Percentiles rank a stretch among this genome's conserved stretches.
Evolutionary conservation across 2,113 vertebrate genomes (phyloP).

Genomic region (Willisornis vidua): DNA sequence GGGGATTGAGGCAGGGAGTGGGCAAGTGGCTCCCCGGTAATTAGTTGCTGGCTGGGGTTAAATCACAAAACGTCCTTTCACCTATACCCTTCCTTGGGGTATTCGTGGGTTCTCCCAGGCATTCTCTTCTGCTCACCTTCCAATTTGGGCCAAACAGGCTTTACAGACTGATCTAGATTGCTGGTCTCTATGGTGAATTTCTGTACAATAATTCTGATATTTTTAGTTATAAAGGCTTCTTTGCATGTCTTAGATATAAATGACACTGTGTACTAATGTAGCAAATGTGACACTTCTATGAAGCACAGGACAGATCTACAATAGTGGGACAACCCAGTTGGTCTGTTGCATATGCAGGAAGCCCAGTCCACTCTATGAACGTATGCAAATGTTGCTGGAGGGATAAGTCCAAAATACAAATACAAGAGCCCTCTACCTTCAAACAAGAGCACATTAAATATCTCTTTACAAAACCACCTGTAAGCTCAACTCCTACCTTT

Average conservation of each 20-base stretch:
- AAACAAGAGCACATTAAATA: background rate
- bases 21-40: background rate
- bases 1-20: background rate
- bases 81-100: background rate
- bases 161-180: background rate
- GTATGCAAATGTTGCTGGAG: background rate
- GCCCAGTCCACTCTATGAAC: background rate
- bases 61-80: background rate
- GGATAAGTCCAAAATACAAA: background rate
- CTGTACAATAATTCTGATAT: background rate
- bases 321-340: rapidly evolving
- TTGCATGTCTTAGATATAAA: background rate
- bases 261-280: rapidly evolving
- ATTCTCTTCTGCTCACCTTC: background rate
- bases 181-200: background rate
- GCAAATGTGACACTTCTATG: background rate
- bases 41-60: background rate
- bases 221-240: background rate
- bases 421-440: background rate
- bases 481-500: background rate
- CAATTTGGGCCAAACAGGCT: background rate
- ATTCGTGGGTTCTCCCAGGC: background rate
- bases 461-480: background rate
- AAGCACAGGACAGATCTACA: background rate
- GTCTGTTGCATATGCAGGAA: background rate